A percentile compares a stretch with the other conserved stretches of the same genome.
phyloP scores from a whole-genome alignment of 1,140 invertebrate species.

The Solenopsis invicta region DNA sequence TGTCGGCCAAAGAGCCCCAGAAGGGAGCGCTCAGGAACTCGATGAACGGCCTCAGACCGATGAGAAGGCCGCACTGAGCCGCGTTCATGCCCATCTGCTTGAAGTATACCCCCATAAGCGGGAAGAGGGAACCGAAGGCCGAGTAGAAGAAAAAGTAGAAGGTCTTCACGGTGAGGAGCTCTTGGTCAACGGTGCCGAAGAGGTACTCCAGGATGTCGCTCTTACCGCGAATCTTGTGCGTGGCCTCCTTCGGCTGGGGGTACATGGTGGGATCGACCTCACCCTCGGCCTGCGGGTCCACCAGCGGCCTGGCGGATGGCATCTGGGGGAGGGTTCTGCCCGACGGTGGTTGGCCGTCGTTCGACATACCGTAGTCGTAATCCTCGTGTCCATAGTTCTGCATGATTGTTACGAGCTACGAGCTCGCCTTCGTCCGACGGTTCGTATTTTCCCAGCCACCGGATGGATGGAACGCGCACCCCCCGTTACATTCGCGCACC shows the following conservation, averaged over 20 bases:
- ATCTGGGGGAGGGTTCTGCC: conserved; percentile 76
- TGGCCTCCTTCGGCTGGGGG: conserved; percentile 94
- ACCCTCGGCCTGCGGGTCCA: conserved; percentile 91
- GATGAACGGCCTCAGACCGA: conserved; percentile 97
- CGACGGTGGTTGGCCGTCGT: conserved; percentile 5
- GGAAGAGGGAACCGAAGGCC: conserved; percentile 99
- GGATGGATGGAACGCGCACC: background rate
- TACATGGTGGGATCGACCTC: conserved; percentile 92
- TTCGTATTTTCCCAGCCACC: background rate
- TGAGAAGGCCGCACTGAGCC: conserved; percentile 96
- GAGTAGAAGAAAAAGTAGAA: conserved; percentile 99
- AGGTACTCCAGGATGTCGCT: conserved; percentile 94
- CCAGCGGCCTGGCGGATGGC: conserved; percentile 88
- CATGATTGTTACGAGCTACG: conserved; percentile 69
- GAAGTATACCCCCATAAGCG: conserved; percentile 99
- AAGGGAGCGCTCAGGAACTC: conserved; percentile 99
- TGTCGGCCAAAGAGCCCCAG: conserved; percentile 98
- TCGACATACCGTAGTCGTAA: conserved; percentile 75
- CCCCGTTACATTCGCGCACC: conserved; percentile 1
- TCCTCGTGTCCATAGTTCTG: conserved; percentile 83
- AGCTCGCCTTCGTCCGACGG: background rate
- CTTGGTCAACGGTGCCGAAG: conserved; percentile 94
- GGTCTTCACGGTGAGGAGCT: conserved; percentile 96
- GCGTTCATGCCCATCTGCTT: conserved; percentile 99
- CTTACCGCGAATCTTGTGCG: conserved; percentile 95